Evolutionary conservation across 2,888 invertebrate species (phyloP), one percentile per base, ranked within the genome.

Genomic region (Drosophila neotestacea): DNA sequence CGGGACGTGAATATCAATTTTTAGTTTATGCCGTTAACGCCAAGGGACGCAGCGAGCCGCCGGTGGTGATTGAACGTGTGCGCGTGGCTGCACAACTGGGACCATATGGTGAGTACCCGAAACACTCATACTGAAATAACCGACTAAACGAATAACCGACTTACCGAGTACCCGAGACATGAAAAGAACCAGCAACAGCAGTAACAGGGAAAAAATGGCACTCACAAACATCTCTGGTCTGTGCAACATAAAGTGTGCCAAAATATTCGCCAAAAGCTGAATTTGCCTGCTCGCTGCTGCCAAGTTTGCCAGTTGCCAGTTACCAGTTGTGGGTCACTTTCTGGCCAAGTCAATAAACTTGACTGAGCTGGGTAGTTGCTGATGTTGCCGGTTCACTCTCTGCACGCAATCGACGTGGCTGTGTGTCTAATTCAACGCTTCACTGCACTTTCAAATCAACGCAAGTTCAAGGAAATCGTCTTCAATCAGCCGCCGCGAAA

Each of bases 11-110:
- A 89, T 97, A 97, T 93, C 96, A 96, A 89, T 94, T 97, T 76
- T 93, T 95, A 74, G 95, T 97, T 34, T 97, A 96, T 91, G 96
- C 97, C 22, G 96, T 96, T 80, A 97, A 97, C 81, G 95, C 96
- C 6, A 95, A 95, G 89, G 97, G 97, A 67, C 94, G 95, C 77
- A 97, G 96, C 74, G 93, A 94, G 62, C 95, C 95, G 56, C 95
- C 96, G 2, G 96, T 96, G 63, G 94, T 96, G 63, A 94, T 97
- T 91, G 95, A 93, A 80, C 90, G 91, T 67, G 91, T 92, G 65
- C 91, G 92, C 77, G 92, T 93, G 69, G 92, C 92, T 63, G 91
- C 93, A 67, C 92, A 92, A 86, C 85, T 92, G 87, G 92, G 92
- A 81, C 93, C 93, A 82, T 93, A 92, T 85, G 93, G 93, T 93